Conservation (phyloP, 2,113 vertebrate species). For the Platycercus adscitus region DNA sequence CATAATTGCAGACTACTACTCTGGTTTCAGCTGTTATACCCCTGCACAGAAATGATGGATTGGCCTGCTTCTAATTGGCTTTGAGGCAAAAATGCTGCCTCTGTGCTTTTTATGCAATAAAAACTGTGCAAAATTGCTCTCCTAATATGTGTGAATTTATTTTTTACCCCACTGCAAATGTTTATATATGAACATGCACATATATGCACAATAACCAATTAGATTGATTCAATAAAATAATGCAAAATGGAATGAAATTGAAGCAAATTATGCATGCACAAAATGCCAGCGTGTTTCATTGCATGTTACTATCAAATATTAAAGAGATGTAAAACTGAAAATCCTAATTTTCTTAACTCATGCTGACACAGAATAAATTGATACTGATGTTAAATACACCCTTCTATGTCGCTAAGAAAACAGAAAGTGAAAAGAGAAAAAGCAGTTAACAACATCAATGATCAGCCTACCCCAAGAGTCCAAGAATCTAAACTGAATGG, state of each 20-base stretch:
- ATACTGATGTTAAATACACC: not conserved
- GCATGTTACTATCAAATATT: not conserved
- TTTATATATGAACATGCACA: not conserved
- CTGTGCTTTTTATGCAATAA: not conserved
- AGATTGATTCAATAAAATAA: not conserved
- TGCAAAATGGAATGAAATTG: not conserved
- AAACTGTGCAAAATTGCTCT: not conserved
- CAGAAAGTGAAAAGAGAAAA: not conserved
- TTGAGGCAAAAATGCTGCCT: conserved; percentile 33
- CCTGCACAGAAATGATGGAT: conserved; percentile 38
- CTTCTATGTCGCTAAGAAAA: not conserved
- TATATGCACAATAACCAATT: not conserved
- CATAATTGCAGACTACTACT: conserved; percentile 39
- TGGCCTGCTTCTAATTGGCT: not conserved
- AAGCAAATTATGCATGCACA: not conserved
- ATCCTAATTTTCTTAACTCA: not conserved
- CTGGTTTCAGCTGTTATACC: conserved; percentile 42
- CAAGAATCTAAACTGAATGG: not conserved
- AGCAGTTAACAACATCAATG: not conserved
- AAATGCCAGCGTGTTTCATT: not conserved
- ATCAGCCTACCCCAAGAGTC: not conserved
- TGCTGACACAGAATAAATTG: not conserved
- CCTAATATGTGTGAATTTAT: not conserved
- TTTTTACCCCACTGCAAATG: not conserved
- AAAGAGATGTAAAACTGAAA: not conserved